Evolutionary conservation across 2,888 invertebrate species (phyloP).

Genomic region (Kuschelorhynchus macadamiae): DNA sequence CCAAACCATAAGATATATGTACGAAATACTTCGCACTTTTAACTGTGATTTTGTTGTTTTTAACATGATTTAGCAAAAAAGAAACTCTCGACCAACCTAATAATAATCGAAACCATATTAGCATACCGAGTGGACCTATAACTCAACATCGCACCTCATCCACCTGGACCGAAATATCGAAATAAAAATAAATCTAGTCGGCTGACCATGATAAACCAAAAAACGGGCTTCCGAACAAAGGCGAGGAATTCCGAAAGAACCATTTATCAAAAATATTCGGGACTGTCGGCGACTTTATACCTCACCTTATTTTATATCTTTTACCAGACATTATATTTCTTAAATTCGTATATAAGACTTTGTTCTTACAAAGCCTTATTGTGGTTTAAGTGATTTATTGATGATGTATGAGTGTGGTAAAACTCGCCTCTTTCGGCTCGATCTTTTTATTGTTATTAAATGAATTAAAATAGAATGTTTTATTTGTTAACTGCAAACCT

Average conservation of each 20-base stretch:
- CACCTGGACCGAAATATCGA: neutral
- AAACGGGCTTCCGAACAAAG: constrained; percentile 18
- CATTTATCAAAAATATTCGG: constrained; percentile 55
- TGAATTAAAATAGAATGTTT: constrained; percentile 22
- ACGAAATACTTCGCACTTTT: too few species aligned
- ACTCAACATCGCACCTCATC: neutral
- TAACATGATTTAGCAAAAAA: too few species aligned
- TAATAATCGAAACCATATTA: constrained; percentile 1
- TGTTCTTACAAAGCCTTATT: constrained; percentile 43
- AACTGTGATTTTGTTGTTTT: too few species aligned
- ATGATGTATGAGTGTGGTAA: constrained; percentile 41
- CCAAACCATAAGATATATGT: too few species aligned
- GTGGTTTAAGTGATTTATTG: constrained; percentile 43
- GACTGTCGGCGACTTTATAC: constrained; percentile 52
- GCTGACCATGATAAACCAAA: constrained; percentile 21
- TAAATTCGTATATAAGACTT: constrained; percentile 49
- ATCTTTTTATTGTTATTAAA: constrained; percentile 14
- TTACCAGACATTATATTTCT: constrained; percentile 45
- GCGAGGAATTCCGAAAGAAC: constrained; percentile 10
- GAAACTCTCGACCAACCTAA: too few species aligned
- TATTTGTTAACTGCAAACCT: too few species aligned
- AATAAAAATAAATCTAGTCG: constrained; percentile 7
- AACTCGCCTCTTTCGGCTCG: constrained; percentile 5
- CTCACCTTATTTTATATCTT: constrained; percentile 38
- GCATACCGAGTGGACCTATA: constrained; percentile 4